Base-by-base conservation (phyloP, 2,797 vertebrate species). In the Gymnoscopelus braueri region DNA sequence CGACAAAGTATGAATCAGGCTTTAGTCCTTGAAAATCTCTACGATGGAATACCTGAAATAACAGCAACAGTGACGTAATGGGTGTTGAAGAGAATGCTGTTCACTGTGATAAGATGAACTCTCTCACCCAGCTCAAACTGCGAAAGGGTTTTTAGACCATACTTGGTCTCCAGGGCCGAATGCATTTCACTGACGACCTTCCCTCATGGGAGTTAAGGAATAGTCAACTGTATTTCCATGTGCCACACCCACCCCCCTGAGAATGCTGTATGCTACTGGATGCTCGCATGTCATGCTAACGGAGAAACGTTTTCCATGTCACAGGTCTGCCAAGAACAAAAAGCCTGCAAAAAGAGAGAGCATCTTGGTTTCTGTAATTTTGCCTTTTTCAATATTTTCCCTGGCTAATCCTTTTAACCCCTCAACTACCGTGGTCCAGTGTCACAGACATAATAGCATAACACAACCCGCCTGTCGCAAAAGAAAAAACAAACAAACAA, bases 301-400 rank as follows among this genome's bases (percentile, higher is more conserved):
- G 0, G 61, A 57, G 62, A 55, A 71, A 79, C 85, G 56, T 88
- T 79, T 87, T 82, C 79, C 88, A 69, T 90, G 71, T 85, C 90
- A 71, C 81, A 93, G 91, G 91, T 73, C 76, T 65, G 70, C 82
- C 84, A 90, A 87, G 86, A 89, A 79, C 83, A 88, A 81, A 89
- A 92, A 87, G 74, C 59, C 83, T 60, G 60, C 63, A 51, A 92
- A 90, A 87, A 90, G 87, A 86, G 81, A 87, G 54, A 82, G 69
- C 84, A 15, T 72, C 75, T 62, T 88, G 77, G 85, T 88, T 82
- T 92, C 84, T 89, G 87, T 92, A 86, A 93, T 86, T 72, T 56
- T 49, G 67, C 63, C 59, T 19, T 39, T 82, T 85, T 51, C 67
- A 76, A 29, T 71, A 23, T 72, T 71, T 14, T 67, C 68, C 56